Evolutionary conservation across 2,888 invertebrate species (phyloP).

Genomic region (Lathronympha strigana): DNA sequence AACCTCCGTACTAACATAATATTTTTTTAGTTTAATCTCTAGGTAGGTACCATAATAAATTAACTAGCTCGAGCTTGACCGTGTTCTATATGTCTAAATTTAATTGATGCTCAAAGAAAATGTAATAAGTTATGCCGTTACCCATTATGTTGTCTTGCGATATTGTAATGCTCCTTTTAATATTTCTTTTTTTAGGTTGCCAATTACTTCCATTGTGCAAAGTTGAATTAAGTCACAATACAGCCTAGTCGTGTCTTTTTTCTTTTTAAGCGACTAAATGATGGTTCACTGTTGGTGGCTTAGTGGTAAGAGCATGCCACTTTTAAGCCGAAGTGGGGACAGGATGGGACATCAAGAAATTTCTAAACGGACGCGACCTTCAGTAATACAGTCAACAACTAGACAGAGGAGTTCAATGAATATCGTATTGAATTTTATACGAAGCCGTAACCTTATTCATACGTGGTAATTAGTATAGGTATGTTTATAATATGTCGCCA

Average conservation of each 20-base stretch:
- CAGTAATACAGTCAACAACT: no score
- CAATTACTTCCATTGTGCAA: slow-evolving; percentile 3
- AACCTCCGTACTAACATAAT: no score
- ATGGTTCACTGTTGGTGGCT: no score
- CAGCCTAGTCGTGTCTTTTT: neutral
- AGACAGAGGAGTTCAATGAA: no score
- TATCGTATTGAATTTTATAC: no score
- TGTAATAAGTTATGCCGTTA: slow-evolving; percentile 58
- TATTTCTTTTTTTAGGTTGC: slow-evolving; percentile 26
- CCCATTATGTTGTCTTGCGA: slow-evolving; percentile 57
- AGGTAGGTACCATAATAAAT: no score
- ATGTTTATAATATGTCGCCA: neutral
- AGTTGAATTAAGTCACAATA: slow-evolving; percentile 3
- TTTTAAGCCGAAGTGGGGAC: no score
- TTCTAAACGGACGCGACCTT: no score
- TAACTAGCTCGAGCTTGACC: slow-evolving; percentile 42
- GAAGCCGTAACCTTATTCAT: no score
- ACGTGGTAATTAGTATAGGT: neutral
- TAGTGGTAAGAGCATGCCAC: no score
- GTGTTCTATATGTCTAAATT: slow-evolving; percentile 53
- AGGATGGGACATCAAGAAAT: no score
- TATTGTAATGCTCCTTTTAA: slow-evolving; percentile 48
- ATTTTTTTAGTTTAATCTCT: no score
- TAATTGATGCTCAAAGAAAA: slow-evolving; percentile 67
- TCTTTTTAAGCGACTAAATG: neutral